phyloP scores from a whole-genome alignment of 2,797 vertebrate genomes.

The Coranthus polyacanthus region DNA sequence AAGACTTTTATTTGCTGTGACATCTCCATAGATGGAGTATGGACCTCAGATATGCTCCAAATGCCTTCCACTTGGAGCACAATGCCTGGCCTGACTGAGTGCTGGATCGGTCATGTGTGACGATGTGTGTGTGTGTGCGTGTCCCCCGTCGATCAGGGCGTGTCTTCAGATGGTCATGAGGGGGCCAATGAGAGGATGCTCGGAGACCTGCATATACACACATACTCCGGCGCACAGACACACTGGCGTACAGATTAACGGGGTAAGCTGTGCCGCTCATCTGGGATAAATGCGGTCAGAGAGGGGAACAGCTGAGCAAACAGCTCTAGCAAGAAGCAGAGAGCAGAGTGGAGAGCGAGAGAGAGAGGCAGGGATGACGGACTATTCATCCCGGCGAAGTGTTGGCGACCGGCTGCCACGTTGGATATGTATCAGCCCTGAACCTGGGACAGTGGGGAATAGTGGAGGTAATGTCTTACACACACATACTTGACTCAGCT shows the following conservation, averaged over 20 bases:
- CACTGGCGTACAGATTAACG: slow-evolving; percentile 74
- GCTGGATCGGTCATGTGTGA: slow-evolving; percentile 23
- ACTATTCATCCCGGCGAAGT: slow-evolving; percentile 68
- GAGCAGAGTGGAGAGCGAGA: slow-evolving; percentile 60
- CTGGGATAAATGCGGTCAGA: slow-evolving; percentile 82
- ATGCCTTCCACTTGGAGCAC: slow-evolving; percentile 45
- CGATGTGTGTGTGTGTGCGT: slow-evolving; percentile 23
- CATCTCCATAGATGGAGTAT: slow-evolving; percentile 30
- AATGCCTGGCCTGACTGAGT: slow-evolving; percentile 20
- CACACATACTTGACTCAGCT: slow-evolving; percentile 1
- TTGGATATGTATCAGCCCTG: slow-evolving; percentile 78
- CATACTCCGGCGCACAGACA: slow-evolving; percentile 28
- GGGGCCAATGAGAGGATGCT: slow-evolving; percentile 63
- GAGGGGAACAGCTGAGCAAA: slow-evolving; percentile 81
- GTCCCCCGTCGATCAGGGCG: slow-evolving; percentile 55
- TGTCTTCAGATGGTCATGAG: slow-evolving; percentile 72
- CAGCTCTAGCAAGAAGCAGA: slow-evolving; percentile 69
- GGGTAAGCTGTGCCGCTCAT: slow-evolving; percentile 77
- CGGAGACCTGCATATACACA: slow-evolving; percentile 31
- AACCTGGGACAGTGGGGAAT: slow-evolving; percentile 59
- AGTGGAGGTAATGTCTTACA: slow-evolving; percentile 64
- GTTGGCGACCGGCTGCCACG: slow-evolving; percentile 73
- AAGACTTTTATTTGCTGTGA: slow-evolving; percentile 23
- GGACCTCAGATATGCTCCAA: slow-evolving; percentile 25
- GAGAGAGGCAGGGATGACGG: slow-evolving; percentile 67